These are phyloP conservation scores for Eumerus sabulonum DNA, from an alignment of 2,888 invertebrate genomes.

Conservation along the genomic window DNA sequence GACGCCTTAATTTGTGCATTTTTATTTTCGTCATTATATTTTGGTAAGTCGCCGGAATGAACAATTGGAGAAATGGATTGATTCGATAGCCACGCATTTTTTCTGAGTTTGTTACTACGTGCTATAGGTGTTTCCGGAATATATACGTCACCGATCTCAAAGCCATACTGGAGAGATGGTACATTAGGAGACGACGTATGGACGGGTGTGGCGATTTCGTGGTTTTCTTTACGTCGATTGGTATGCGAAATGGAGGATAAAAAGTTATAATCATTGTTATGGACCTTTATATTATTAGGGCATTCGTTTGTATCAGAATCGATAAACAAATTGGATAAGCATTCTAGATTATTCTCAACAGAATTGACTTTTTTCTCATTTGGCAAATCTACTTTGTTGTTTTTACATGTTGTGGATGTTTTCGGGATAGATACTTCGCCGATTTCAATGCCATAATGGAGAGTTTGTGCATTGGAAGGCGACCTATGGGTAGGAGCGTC, in stretches of 20 bases:
- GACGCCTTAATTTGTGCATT: slow-evolving; percentile 38
- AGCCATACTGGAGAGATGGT: slow-evolving; percentile 45
- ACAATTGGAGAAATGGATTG: slow-evolving; percentile 62
- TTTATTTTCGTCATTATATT: slow-evolving; percentile 27
- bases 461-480: too few relatives aligned
- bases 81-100: slow-evolving; percentile 81
- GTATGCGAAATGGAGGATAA: too few relatives aligned
- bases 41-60: slow-evolving; percentile 47
- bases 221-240: neutral
- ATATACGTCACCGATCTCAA: slow-evolving; percentile 68
- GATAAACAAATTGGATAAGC: slow-evolving; percentile 15
- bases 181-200: slow-evolving; percentile 46
- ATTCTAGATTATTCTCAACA: too few relatives aligned
- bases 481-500: too few relatives aligned
- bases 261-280: slow-evolving; percentile 16
- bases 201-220: neutral
- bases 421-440: too few relatives aligned
- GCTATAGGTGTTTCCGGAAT: slow-evolving; percentile 81
- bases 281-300: slow-evolving; percentile 46
- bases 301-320: slow-evolving; percentile 31
- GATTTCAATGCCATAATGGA: too few relatives aligned
- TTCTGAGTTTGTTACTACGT: slow-evolving; percentile 80
- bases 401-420: slow-evolving; percentile 20
- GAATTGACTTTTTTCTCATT: neutral
- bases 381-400: slow-evolving; percentile 28